phyloP scores from a whole-genome alignment of 2,797 vertebrate genomes.

The Ctenopoma multispine region DNA sequence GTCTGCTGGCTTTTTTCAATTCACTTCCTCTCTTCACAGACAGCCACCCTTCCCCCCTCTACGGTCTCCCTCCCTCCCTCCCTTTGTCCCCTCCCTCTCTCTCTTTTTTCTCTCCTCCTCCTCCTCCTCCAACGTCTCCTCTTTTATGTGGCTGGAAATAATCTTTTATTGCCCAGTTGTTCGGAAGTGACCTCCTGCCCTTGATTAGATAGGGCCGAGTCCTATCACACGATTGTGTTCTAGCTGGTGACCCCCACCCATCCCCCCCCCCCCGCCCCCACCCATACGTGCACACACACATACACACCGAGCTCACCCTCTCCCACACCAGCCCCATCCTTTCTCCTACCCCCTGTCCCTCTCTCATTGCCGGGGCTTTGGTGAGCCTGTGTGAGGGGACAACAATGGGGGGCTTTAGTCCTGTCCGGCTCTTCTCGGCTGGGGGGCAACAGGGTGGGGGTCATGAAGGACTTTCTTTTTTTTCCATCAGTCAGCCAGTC shows the following conservation, averaged over 20 bases:
- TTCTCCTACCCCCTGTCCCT: conserved; percentile 48
- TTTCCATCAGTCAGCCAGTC: conserved; percentile 64
- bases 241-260: conserved; percentile 83
- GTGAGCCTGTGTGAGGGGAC: conserved; percentile 89
- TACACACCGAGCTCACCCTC: conserved; percentile 56
- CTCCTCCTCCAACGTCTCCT: conserved; percentile 79
- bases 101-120: conserved; percentile 9
- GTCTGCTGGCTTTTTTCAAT: conserved; percentile 95
- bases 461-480: conserved; percentile 69
- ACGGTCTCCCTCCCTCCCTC: too few species aligned
- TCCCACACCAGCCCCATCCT: conserved; percentile 42
- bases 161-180: conserved; percentile 99
- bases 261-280: conserved; percentile 3
- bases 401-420: conserved; percentile 94
- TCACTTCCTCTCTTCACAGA: conserved; percentile 91
- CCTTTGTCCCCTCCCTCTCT: conserved; percentile 26
- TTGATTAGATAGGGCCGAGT: conserved; percentile 98
- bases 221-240: conserved; percentile 92
- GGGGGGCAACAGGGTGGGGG: conserved; percentile 79
- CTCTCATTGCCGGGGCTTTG: conserved; percentile 85
- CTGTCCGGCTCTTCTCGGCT: conserved; percentile 80
- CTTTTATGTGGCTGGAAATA: conserved; percentile 94
- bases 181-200: conserved; percentile 99
- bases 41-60: conserved; percentile 74
- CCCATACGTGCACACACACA: conserved; percentile 35